These are phyloP conservation scores for Cosmia trapezina DNA, from an alignment of 2,888 invertebrate genomes.

Conservation along the genomic window DNA sequence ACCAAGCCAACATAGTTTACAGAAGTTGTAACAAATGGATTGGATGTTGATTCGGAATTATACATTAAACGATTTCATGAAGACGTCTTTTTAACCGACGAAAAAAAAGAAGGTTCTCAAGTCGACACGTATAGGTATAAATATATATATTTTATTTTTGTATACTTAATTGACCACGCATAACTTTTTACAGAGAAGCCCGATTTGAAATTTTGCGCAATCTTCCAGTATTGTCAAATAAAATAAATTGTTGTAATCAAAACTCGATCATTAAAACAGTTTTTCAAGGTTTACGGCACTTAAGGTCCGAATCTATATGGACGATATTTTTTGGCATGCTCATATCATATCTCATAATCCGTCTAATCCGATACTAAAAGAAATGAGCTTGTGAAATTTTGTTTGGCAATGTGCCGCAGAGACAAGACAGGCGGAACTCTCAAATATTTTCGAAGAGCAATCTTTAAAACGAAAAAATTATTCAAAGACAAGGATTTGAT, in stretches of 20 bases:
- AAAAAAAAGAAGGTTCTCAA: no score
- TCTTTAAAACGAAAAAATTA: background rate
- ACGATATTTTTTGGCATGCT: slow-evolving; percentile 6
- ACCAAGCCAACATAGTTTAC: background rate
- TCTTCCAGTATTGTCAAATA: background rate
- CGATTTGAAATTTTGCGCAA: no score
- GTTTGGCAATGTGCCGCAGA: background rate
- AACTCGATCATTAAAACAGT: no score
- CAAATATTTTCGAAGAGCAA: background rate
- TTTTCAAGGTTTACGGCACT: background rate
- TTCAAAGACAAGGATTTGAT: background rate
- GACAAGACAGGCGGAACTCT: background rate
- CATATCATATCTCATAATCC: background rate
- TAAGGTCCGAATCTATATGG: background rate
- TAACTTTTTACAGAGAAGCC: no score
- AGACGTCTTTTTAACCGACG: background rate
- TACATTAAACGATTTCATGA: background rate
- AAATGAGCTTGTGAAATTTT: background rate
- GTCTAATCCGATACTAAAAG: slow-evolving; percentile 2
- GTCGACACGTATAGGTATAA: no score
- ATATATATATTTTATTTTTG: no score
- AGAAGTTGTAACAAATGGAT: background rate
- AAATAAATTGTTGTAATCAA: background rate
- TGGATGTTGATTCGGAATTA: background rate
- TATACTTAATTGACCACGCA: no score